Conservation (phyloP, 2,113 vertebrate species). For the Corythoichthys intestinalis region DNA sequence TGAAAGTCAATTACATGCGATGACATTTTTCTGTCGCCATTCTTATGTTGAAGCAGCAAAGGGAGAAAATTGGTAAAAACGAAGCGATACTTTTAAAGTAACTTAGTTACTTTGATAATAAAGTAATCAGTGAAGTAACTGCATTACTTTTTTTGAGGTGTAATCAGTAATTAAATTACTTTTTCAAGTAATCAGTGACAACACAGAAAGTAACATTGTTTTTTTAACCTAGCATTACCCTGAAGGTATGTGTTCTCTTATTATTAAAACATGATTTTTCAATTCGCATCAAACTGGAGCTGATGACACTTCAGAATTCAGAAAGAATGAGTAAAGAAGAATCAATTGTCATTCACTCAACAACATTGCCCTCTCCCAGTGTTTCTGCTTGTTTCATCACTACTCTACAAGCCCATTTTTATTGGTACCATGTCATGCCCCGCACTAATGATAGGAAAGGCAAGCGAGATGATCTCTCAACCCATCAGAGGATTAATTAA, state of each 20-base stretch:
- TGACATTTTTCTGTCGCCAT: too few relatives aligned
- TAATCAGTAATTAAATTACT: too few relatives aligned
- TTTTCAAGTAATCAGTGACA: too few relatives aligned
- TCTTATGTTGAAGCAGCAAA: too few relatives aligned
- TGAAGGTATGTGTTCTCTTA: background rate
- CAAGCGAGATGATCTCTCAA: constrained; percentile 21
- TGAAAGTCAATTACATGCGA: too few relatives aligned
- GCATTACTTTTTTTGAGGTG: too few relatives aligned
- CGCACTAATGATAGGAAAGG: constrained; percentile 29
- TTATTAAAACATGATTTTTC: constrained; percentile 2
- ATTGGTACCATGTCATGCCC: constrained; percentile 20
- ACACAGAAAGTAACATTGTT: background rate
- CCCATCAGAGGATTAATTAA: constrained; percentile 43
- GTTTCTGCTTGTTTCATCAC: constrained; percentile 48
- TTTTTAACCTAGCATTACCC: background rate
- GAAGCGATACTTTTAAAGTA: too few relatives aligned
- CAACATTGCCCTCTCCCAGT: constrained; percentile 10
- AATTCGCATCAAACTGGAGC: background rate
- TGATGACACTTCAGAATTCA: constrained; percentile 1
- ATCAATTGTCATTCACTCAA: constrained; percentile 22
- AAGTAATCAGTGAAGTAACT: too few relatives aligned
- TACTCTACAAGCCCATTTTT: constrained; percentile 3
- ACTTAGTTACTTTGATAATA: too few relatives aligned
- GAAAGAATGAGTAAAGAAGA: constrained; percentile 18
- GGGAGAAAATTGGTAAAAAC: too few relatives aligned